Percentiles rank a stretch among this genome's conserved stretches.
Evolutionary conservation across 2,888 invertebrate species (phyloP).

Genomic region (Troides aeacus): DNA sequence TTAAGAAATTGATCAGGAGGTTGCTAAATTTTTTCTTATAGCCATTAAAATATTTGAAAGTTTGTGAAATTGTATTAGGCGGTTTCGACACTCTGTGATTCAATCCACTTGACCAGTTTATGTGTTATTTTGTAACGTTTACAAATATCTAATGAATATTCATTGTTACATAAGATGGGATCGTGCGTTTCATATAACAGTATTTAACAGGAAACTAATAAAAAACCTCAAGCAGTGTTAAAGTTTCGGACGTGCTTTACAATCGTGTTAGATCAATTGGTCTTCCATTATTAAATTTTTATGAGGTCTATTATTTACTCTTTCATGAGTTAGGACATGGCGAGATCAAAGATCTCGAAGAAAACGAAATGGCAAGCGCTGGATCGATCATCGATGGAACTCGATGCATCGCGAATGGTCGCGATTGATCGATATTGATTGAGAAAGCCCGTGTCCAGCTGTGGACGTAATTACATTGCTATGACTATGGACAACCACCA

Average conservation of each 20-base stretch:
- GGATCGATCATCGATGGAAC: too few species aligned
- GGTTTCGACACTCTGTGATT: conserved; percentile 20
- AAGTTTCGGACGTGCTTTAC: neutral
- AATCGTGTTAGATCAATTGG: neutral
- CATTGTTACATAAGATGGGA: conserved; percentile 7
- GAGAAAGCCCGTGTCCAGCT: too few species aligned
- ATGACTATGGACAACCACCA: too few species aligned
- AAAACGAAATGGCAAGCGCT: too few species aligned
- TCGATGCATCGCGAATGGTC: too few species aligned
- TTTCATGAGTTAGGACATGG: too few species aligned
- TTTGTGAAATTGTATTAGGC: conserved; percentile 12
- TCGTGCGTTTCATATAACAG: neutral
- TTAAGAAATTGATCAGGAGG: conserved; percentile 19
- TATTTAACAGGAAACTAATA: neutral
- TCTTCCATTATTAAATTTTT: neutral
- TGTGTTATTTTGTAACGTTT: conserved; percentile 7
- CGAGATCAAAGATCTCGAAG: too few species aligned
- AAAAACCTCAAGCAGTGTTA: neutral
- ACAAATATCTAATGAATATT: neutral
- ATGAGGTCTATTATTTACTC: too few species aligned
- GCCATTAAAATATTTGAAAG: conserved; percentile 25
- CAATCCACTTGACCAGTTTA: conserved; percentile 15
- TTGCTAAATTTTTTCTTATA: conserved; percentile 25
- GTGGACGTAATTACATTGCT: too few species aligned
- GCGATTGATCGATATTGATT: too few species aligned